These are phyloP conservation scores for Syritta pipiens DNA, from an alignment of 2,888 invertebrate genomes.

Conservation along the genomic window DNA sequence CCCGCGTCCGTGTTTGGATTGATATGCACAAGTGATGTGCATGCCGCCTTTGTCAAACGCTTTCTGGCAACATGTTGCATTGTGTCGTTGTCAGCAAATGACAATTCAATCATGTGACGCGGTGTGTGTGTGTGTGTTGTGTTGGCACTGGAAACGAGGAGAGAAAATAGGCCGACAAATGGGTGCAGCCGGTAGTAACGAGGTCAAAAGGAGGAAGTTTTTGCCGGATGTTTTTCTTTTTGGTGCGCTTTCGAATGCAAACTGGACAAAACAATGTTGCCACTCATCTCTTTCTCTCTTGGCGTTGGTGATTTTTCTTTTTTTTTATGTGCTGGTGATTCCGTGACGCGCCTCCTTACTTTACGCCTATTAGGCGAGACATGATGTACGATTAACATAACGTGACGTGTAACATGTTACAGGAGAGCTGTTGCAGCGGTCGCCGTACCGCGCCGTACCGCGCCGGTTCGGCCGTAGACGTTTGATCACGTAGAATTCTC, in stretches of 20 bases:
- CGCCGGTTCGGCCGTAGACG: conserved; percentile 28
- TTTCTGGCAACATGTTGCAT: conserved; percentile 58
- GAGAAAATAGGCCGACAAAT: conserved; percentile 39
- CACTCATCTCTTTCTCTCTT: neutral
- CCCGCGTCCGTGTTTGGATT: conserved; percentile 5
- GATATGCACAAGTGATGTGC: conserved; percentile 32
- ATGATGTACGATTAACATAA: conserved; percentile 66
- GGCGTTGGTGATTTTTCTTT: conserved; percentile 19
- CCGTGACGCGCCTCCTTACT: conserved; percentile 53
- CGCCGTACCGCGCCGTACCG: conserved; percentile 3
- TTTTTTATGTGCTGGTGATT: conserved; percentile 28
- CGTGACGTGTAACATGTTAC: conserved; percentile 65
- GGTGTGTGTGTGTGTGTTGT: neutral
- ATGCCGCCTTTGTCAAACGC: conserved; percentile 49
- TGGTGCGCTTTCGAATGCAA: conserved; percentile 2
- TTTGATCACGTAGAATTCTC: conserved; percentile 47
- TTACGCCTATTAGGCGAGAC: conserved; percentile 62
- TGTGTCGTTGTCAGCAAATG: conserved; percentile 29
- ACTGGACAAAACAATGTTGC: too few species aligned
- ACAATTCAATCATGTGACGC: conserved; percentile 47
- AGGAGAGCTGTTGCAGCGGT: conserved; percentile 35
- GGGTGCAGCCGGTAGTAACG: conserved; percentile 32
- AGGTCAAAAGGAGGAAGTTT: conserved; percentile 50
- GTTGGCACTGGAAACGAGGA: neutral
- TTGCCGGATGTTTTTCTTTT: conserved; percentile 23